phyloP scores from a whole-genome alignment of 1,140 invertebrate species.

The Eupeodes corollae region DNA sequence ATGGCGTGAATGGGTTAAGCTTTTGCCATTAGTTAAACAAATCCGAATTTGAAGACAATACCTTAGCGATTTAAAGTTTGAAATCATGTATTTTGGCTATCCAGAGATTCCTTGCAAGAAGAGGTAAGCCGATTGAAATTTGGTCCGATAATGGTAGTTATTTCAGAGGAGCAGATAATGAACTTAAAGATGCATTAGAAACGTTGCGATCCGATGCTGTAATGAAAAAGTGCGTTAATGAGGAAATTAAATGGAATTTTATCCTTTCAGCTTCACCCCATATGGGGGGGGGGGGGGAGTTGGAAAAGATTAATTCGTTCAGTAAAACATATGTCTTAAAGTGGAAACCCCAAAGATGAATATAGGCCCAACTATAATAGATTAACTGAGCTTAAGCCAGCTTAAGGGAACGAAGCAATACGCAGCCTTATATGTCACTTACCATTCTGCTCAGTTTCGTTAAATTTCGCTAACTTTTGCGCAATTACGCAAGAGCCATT shows the following conservation, averaged over 20 bases:
- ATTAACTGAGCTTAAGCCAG: too few relatives aligned
- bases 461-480: too few relatives aligned
- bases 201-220: neutral
- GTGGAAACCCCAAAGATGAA: neutral
- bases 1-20: too few relatives aligned
- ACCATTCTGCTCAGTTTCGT: too few relatives aligned
- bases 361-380: conserved; percentile 1
- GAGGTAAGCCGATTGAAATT: conserved; percentile 15
- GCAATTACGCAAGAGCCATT: too few relatives aligned
- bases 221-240: too few relatives aligned
- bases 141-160: conserved; percentile 32
- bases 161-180: conserved; percentile 21
- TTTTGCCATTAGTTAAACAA: too few relatives aligned
- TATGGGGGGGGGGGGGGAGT: conserved; percentile 17
- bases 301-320: conserved; percentile 13
- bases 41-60: too few relatives aligned
- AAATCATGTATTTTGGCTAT: conserved; percentile 10
- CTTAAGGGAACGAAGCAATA: too few relatives aligned
- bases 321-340: conserved; percentile 12
- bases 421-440: too few relatives aligned
- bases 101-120: conserved; percentile 10
- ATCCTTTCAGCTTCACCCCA: conserved; percentile 22
- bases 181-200: conserved; percentile 11
- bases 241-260: conserved; percentile 16
- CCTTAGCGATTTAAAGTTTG: too few relatives aligned